phyloP scores from a whole-genome alignment of 2,888 invertebrate species.

The Agrochola lota region DNA sequence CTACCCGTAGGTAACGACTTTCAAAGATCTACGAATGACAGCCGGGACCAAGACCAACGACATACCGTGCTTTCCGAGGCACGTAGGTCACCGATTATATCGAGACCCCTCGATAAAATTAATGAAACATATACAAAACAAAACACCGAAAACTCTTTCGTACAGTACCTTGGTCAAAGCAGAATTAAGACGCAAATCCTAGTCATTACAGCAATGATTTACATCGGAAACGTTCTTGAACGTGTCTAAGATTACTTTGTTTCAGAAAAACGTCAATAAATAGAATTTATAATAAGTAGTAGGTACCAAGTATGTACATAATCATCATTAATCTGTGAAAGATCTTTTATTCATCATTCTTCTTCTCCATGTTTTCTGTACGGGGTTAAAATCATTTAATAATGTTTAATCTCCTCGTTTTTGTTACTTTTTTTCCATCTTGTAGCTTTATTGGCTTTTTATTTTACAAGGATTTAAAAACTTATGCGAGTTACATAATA shows the following conservation, averaged over 20 bases:
- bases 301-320: neutral
- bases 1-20: too few species aligned
- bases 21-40: too few species aligned
- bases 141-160: too few species aligned
- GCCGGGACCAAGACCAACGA: too few species aligned
- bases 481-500: too few species aligned
- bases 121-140: neutral
- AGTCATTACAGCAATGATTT: constrained; percentile 14
- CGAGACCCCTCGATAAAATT: too few species aligned
- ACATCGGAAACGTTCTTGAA: constrained; percentile 11
- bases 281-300: neutral
- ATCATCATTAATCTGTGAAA: neutral
- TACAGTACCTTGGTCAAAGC: neutral
- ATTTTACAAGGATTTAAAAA: too few species aligned
- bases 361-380: neutral
- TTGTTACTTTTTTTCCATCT: neutral
- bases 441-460: too few species aligned
- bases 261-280: constrained; percentile 12
- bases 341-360: neutral
- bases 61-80: too few species aligned
- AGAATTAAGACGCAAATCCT: constrained; percentile 1
- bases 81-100: too few species aligned
- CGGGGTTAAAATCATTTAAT: neutral
- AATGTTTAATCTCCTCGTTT: neutral
- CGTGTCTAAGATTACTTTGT: constrained; percentile 5